Base-by-base conservation (phyloP, 2,888 invertebrate genomes). In the Zhengitettix transpicula region DNA sequence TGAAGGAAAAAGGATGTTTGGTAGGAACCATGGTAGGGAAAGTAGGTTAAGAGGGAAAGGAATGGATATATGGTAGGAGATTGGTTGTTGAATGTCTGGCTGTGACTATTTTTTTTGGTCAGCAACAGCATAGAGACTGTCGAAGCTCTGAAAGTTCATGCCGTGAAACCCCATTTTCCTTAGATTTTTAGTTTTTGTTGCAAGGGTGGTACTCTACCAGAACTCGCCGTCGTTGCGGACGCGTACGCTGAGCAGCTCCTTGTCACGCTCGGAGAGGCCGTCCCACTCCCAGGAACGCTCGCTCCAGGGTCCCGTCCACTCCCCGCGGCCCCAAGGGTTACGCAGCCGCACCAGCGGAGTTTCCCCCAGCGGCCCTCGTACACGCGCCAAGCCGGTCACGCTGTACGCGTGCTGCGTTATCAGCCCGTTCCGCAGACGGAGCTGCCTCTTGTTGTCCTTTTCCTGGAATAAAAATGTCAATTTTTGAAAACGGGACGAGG, bases 271-370 rank as follows among this genome's bases (percentile, higher is more conserved):
- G 16, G 81, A 77, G 56, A 85, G 73, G 16, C 81, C 80, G 68
- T 82, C 81, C 85, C 85, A 84, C 72, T 83, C 83, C 76, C 81
- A 78, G 57, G 81, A 80, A 62, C 82, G 72, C 68, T 84, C 83
- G 63, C 83, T 80, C 86, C 87, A 85, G 1, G 84, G 79, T 40
- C 86, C 85, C 52, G 80, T 80, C 85, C 84, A 84, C 68, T 83
- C 82, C 1, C 81, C 82, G 63, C 78, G 72, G 5, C 82, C 84
- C 78, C 81, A 81, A 1, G 84, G 82, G 68, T 83, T 85, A 59
- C 84, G 73, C 65, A 87, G 72, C 60, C 85, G 72, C 61, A 82
- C 81, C 62, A 82, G 71, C 55, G 80, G 79, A 40, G 78, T 80
- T 67, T 80, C 80, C 5, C 78, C 80, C 57, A 74, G 70, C n/a